Percentiles rank a stretch among this genome's conserved stretches.
These are phyloP conservation scores for Ophion ellenae DNA, from an alignment of 2,888 invertebrate species.

Conservation along the genomic window DNA sequence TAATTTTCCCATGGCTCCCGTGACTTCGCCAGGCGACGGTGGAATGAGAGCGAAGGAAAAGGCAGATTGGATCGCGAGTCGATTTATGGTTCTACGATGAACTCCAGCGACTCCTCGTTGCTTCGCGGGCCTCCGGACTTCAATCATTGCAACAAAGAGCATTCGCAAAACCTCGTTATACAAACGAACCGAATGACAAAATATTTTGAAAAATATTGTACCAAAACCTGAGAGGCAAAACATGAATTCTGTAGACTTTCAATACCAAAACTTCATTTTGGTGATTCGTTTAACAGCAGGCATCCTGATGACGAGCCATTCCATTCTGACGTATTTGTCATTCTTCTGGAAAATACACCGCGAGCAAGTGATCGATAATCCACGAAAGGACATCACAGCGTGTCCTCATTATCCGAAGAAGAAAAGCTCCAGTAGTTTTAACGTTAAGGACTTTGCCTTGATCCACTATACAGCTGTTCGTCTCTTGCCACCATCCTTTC, in stretches of 20 bases:
- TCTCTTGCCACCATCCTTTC: constrained; percentile 50
- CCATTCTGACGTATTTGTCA: constrained; percentile 35
- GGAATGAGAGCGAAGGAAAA: constrained; percentile 1
- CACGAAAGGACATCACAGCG: constrained; percentile 74
- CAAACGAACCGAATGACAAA: no score
- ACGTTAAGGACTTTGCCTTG: not conserved
- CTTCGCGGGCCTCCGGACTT: not conserved
- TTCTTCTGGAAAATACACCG: constrained; percentile 40
- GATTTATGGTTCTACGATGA: constrained; percentile 50
- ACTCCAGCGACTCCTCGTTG: not conserved
- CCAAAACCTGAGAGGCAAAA: constrained; percentile 18
- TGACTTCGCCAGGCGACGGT: constrained; percentile 8
- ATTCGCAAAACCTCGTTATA: not conserved
- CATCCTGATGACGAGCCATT: constrained; percentile 30
- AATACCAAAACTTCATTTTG: constrained; percentile 26
- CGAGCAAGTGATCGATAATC: constrained; percentile 77
- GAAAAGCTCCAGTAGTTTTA: constrained; percentile 75
- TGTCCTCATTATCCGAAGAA: constrained; percentile 77
- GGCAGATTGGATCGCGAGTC: constrained; percentile 9
- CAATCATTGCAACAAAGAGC: constrained; percentile 1
- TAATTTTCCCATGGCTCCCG: constrained; percentile 39
- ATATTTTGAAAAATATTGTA: not conserved
- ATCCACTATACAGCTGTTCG: constrained; percentile 7
- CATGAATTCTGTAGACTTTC: constrained; percentile 12
- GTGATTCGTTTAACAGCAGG: constrained; percentile 41